These are phyloP conservation scores for Papilio elwesi DNA, from an alignment of 2,888 invertebrate genomes.

Conservation along the genomic window DNA sequence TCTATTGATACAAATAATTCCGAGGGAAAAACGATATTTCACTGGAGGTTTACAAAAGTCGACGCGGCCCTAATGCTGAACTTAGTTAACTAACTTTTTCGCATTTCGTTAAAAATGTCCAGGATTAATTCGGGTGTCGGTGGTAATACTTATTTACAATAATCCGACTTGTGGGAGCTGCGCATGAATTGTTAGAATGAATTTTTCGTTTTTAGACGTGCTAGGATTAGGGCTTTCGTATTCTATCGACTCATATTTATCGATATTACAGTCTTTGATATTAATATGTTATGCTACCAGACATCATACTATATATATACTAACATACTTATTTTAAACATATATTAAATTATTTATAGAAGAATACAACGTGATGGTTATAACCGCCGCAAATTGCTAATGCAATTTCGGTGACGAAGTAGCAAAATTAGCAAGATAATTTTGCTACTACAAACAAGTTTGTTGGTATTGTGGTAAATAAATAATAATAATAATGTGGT, in stretches of 20 bases:
- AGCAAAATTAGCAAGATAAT: no score
- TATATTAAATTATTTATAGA: no score
- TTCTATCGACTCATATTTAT: slow-evolving; percentile 42
- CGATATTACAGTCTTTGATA: slow-evolving; percentile 39
- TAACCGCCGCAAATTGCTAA: no score
- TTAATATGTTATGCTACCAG: background rate
- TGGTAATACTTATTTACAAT: slow-evolving; percentile 82
- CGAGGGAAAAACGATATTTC: slow-evolving; percentile 73
- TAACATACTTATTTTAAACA: no score
- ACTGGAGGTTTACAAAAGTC: slow-evolving; percentile 64
- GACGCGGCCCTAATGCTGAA: slow-evolving; percentile 56
- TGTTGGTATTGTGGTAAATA: no score
- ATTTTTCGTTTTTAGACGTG: slow-evolving; percentile 69
- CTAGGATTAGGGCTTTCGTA: slow-evolving; percentile 56
- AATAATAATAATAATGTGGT: no score
- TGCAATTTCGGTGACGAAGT: no score
- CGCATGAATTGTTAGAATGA: slow-evolving; percentile 75
- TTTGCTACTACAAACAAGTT: no score
- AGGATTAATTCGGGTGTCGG: slow-evolving; percentile 77
- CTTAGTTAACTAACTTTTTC: slow-evolving; percentile 78
- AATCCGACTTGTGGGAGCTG: slow-evolving; percentile 75
- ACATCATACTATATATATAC: background rate
- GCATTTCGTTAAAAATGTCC: slow-evolving; percentile 74
- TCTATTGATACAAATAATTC: slow-evolving; percentile 82
- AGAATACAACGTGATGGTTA: no score